phyloP scores from a whole-genome alignment of 2,888 invertebrate genomes.

The Thymelicus acteon region DNA sequence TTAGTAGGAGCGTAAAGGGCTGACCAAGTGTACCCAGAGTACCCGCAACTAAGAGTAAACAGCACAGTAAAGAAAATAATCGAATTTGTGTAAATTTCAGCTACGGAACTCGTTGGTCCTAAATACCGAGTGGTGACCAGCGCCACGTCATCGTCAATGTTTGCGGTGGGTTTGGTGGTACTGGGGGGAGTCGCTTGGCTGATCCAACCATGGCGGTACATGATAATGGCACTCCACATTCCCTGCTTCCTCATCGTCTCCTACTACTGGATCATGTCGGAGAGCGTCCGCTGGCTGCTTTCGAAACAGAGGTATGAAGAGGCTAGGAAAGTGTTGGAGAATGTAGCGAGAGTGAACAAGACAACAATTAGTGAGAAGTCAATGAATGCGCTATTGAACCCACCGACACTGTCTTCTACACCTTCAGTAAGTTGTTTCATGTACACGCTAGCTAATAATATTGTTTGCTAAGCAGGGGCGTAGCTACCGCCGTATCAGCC shows the following conservation, averaged over 20 bases:
- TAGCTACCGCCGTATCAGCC: too few relatives aligned
- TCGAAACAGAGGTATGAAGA: constrained; percentile 86
- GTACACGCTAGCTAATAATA: too few relatives aligned
- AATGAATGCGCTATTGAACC: constrained; percentile 68
- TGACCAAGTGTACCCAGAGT: too few relatives aligned
- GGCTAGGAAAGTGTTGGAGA: constrained; percentile 85
- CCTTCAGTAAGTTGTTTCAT: constrained; percentile 16
- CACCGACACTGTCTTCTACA: constrained; percentile 35
- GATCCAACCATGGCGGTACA: constrained; percentile 87
- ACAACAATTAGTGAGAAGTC: constrained; percentile 82
- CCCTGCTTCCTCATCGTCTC: constrained; percentile 87
- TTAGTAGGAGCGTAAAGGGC: too few relatives aligned
- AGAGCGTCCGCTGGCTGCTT: constrained; percentile 91
- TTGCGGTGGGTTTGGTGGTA: constrained; percentile 88
- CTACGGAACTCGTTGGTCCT: constrained; percentile 90
- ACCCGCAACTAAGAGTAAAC: too few relatives aligned
- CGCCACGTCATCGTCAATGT: constrained; percentile 88
- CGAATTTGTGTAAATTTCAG: constrained; percentile 37
- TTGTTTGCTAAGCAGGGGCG: too few relatives aligned
- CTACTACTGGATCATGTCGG: constrained; percentile 87
- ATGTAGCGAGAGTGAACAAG: constrained; percentile 86
- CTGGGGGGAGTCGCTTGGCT: constrained; percentile 88
- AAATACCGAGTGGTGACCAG: constrained; percentile 89
- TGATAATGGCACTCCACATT: constrained; percentile 87
- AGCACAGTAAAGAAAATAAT: too few relatives aligned